Conservation (phyloP, 2,888 invertebrate genomes). For the Microctonus brassicae region DNA sequence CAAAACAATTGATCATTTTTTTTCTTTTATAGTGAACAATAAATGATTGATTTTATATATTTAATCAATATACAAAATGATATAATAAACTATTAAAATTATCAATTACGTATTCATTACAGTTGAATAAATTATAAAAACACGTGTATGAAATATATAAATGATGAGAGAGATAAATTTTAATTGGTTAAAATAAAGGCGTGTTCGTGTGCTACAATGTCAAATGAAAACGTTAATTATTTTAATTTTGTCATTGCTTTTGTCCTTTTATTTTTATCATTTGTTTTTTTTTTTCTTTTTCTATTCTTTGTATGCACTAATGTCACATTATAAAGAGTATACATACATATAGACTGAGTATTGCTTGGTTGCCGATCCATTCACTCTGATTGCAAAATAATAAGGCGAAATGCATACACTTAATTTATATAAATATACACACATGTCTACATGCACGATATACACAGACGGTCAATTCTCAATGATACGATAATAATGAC, state of each 20-base stretch:
- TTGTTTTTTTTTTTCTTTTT: conserved; percentile 15
- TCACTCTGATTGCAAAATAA: conserved; percentile 36
- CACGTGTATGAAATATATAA: neutral
- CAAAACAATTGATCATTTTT: neutral
- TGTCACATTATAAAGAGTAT: neutral
- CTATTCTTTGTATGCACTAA: neutral
- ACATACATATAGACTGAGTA: neutral
- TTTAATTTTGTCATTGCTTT: conserved; percentile 9
- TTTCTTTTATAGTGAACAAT: neutral
- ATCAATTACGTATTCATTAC: neutral
- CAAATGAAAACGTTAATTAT: neutral
- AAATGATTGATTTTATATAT: neutral
- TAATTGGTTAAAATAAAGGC: neutral
- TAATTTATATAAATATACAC: conserved; percentile 4
- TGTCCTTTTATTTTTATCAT: conserved; percentile 5
- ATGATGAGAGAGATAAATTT: neutral
- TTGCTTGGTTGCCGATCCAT: conserved; percentile 21
- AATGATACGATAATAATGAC: neutral
- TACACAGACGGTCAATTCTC: neutral
- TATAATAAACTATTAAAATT: neutral
- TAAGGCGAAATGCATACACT: conserved; percentile 18
- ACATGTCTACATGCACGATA: neutral
- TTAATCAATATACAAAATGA: neutral
- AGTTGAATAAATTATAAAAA: neutral
- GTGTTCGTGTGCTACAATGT: neutral